These are phyloP conservation scores for Lethenteron reissneri DNA, from an alignment of 2,113 vertebrate species.

Conservation along the genomic window DNA sequence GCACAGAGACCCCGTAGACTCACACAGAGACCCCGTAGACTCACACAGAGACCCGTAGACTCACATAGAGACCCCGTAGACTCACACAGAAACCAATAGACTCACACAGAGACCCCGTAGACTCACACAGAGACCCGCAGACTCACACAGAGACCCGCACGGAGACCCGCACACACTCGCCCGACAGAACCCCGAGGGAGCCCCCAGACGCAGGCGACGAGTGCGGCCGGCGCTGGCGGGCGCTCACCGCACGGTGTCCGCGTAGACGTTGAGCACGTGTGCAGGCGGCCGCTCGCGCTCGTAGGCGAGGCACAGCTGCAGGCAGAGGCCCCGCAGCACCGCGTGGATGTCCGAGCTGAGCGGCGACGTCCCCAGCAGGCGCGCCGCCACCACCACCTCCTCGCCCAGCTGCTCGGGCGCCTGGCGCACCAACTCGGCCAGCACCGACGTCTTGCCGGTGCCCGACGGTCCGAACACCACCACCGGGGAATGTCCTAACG, in stretches of 20 bases:
- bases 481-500: slow-evolving; percentile 19
- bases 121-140: too few relatives aligned
- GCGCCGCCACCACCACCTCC: slow-evolving; percentile 16
- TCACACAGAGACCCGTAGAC: too few relatives aligned
- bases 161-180: too few relatives aligned
- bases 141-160: too few relatives aligned
- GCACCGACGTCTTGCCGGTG: slow-evolving; percentile 33
- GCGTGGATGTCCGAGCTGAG: slow-evolving; percentile 17
- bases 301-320: slow-evolving; percentile 30
- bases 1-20: too few relatives aligned
- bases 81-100: too few relatives aligned
- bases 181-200: too few relatives aligned
- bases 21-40: too few relatives aligned
- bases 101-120: too few relatives aligned
- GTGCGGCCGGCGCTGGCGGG: too few relatives aligned
- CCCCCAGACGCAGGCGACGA: too few relatives aligned
- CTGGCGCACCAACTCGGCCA: slow-evolving; percentile 27
- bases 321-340: slow-evolving; percentile 27
- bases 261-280: slow-evolving; percentile 17
- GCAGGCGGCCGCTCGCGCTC: slow-evolving; percentile 21
- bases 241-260: slow-evolving; percentile 15
- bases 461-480: slow-evolving; percentile 29
- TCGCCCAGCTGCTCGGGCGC: slow-evolving; percentile 16
- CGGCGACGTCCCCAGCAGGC: slow-evolving; percentile 26
- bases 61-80: too few relatives aligned